Evolutionary conservation across 2,797 vertebrate genomes (phyloP), one percentile per base, ranked within the genome.

Genomic region (Sebastiscus albofasciatus): DNA sequence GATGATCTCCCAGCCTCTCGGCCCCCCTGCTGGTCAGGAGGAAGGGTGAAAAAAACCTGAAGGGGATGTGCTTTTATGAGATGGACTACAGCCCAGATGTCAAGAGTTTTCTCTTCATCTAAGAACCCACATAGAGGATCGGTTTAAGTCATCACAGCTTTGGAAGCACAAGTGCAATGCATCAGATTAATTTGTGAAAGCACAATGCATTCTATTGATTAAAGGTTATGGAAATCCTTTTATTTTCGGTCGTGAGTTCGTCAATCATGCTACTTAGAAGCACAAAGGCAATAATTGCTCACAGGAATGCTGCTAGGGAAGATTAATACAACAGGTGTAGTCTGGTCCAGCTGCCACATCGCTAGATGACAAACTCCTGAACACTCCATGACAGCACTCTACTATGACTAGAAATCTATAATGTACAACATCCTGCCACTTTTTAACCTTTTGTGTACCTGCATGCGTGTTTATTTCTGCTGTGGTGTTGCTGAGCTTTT

Each of bases 51-150:
- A 73, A 22, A 65, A 77, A 72, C 26, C 18, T 3, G 29, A 82
- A 62, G 65, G 27, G 33, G 79, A 77, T 74, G 78, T 87, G 71
- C 61, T 64, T 55, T 74, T 74, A 29, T 60, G 26, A 83, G 72
- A 82, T 83, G 73, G 80, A 77, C 36, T 79, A 46, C 49, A 78
- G 72, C 69, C 79, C 72, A 79, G 64, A 81, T 72, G 73, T 58
- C 67, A 75, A 52, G 64, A 55, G 67, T 59, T 85, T 72, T 54
- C 71, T 76, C 46, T 62, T 73, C 42, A 72, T 82, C 78, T 52
- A 67, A 75, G 59, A 67, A 29, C 31, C 52, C 56, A 56, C 36
- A 71, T 8, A n/a, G 61, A 68, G 27, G 61, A 70, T 59, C 54
- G n/a, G 60, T 82, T 73, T 16, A 58, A 71, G 60, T 74, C 66